Percentiles rank a stretch among this genome's conserved stretches.
phyloP scores from a whole-genome alignment of 2,797 vertebrate species.

The Zonotrichia albicollis region DNA sequence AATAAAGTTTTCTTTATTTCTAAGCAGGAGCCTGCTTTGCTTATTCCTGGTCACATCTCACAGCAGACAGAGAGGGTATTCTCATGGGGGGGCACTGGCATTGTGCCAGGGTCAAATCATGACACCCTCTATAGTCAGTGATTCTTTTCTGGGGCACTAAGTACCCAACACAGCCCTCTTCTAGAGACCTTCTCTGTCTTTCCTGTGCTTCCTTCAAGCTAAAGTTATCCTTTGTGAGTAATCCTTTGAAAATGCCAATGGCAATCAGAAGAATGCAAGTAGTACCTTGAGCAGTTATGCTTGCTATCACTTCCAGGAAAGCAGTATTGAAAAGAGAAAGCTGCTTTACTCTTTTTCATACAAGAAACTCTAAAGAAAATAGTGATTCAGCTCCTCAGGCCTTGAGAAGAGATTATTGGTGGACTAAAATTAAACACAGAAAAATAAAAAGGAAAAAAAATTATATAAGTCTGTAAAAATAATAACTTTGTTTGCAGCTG shows the following conservation, averaged over 20 bases:
- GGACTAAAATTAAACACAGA: constrained; percentile 19
- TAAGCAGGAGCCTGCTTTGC: too few relatives aligned
- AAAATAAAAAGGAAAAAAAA: constrained; percentile 6
- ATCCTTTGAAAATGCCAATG: not conserved
- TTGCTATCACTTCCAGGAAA: not conserved
- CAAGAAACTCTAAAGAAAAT: constrained; percentile 8
- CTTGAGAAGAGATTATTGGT: not conserved
- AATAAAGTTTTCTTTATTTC: too few relatives aligned
- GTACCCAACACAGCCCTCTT: not conserved
- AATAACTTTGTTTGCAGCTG: too few relatives aligned
- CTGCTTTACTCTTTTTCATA: not conserved
- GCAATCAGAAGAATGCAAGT: not conserved
- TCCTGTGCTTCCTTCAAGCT: not conserved
- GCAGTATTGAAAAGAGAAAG: not conserved
- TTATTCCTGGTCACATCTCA: too few relatives aligned
- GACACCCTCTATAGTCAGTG: not conserved
- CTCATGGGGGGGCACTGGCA: too few relatives aligned
- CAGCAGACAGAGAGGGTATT: too few relatives aligned
- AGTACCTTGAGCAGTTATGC: not conserved
- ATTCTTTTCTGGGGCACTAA: not conserved
- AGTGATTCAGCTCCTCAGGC: constrained; percentile 26
- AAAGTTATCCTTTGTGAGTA: not conserved
- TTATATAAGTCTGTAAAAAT: not conserved
- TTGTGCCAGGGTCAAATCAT: too few relatives aligned
- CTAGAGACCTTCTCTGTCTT: not conserved